A percentile compares a stretch with the other conserved stretches of the same genome.
These are phyloP conservation scores for Microtus pennsylvanicus DNA, from an alignment of 2,113 vertebrate species.

Conservation along the genomic window DNA sequence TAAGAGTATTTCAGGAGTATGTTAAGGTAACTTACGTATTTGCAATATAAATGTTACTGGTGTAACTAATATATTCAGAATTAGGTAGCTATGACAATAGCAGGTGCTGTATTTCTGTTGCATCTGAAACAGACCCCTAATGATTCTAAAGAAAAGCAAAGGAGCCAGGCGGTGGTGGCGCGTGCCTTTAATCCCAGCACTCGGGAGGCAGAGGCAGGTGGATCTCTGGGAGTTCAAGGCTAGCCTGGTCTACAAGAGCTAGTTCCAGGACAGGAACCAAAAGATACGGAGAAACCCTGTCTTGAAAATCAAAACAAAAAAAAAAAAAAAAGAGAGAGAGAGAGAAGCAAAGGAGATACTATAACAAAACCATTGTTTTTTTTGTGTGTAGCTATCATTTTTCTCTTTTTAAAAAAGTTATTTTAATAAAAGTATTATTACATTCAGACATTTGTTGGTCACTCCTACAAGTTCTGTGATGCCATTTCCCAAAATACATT, in stretches of 20 bases:
- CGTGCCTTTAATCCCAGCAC: no score
- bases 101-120: not conserved
- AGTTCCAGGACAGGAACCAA: no score
- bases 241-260: no score
- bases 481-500: not conserved
- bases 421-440: not conserved
- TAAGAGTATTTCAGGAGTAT: not conserved
- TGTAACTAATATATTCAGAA: not conserved
- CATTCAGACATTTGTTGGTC: not conserved
- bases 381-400: not conserved
- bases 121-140: not conserved
- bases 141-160: not conserved
- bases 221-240: no score
- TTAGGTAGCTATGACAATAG: not conserved
- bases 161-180: not conserved
- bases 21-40: fast-evolving
- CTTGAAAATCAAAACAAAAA: no score
- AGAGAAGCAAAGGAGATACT: not conserved
- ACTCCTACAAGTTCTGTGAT: not conserved
- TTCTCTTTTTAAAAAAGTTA: not conserved
- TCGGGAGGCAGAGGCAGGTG: no score
- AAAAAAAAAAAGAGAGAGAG: not conserved
- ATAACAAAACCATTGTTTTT: not conserved
- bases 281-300: no score
- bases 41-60: not conserved